These are phyloP conservation scores for Ennomos fuscantarius DNA, from an alignment of 2,888 invertebrate species.

Conservation along the genomic window DNA sequence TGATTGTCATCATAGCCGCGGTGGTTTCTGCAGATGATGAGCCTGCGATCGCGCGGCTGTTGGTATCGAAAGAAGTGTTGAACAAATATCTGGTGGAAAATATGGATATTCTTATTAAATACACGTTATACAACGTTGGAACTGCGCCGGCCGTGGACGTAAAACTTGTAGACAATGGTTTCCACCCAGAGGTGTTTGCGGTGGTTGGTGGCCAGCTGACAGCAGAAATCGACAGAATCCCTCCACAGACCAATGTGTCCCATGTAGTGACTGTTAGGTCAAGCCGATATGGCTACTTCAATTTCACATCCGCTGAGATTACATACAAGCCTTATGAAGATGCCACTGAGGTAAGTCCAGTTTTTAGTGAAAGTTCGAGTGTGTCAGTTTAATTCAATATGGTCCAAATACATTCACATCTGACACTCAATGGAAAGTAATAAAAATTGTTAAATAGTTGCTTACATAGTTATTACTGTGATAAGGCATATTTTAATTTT, in stretches of 20 bases:
- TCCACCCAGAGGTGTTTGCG: slow-evolving; percentile 96
- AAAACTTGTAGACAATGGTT: slow-evolving; percentile 94
- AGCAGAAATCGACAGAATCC: slow-evolving; percentile 94
- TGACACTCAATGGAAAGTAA: not conserved
- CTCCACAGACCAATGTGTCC: slow-evolving; percentile 96
- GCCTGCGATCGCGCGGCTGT: slow-evolving; percentile 91
- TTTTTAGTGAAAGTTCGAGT: slow-evolving; percentile 2
- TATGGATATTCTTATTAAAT: slow-evolving; percentile 98
- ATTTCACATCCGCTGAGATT: slow-evolving; percentile 98
- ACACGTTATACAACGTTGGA: slow-evolving; percentile 97
- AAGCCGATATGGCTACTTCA: slow-evolving; percentile 96
- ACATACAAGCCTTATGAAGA: slow-evolving; percentile 95
- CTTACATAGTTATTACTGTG: too few relatives aligned
- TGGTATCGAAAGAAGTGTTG: slow-evolving; percentile 97
- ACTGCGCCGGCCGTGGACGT: slow-evolving; percentile 95
- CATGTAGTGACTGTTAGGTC: slow-evolving; percentile 97
- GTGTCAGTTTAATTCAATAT: not conserved
- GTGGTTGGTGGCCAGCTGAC: slow-evolving; percentile 94
- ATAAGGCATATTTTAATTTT: too few relatives aligned
- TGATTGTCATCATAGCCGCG: slow-evolving; percentile 75
- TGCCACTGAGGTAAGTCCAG: slow-evolving; percentile 86
- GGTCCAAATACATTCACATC: not conserved
- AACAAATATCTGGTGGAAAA: slow-evolving; percentile 98
- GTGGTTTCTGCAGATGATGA: slow-evolving; percentile 87
- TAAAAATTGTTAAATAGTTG: too few relatives aligned